These are phyloP conservation scores for Graphium colonna DNA, from an alignment of 2,888 invertebrate genomes.

Conservation along the genomic window DNA sequence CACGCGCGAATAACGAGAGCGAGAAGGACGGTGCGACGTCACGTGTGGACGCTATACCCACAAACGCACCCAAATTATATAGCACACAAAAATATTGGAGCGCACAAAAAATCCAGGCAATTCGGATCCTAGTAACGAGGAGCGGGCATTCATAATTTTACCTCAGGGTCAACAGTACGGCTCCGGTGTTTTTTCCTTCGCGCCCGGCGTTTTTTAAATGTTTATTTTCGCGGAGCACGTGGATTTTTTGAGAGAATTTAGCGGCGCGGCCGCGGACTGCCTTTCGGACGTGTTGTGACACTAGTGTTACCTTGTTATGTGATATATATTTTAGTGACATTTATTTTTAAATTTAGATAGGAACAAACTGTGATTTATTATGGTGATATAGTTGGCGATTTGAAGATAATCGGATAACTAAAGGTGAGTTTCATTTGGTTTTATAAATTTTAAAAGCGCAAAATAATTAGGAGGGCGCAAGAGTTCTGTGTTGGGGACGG, in stretches of 20 bases:
- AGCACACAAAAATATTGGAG: conserved; percentile 76
- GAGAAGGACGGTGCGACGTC: conserved; percentile 61
- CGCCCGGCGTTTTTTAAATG: conserved; percentile 58
- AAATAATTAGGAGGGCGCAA: conserved; percentile 34
- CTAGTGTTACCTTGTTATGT: conserved; percentile 76
- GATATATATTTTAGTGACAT: conserved; percentile 75
- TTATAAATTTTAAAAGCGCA: conserved; percentile 45
- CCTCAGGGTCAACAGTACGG: conserved; percentile 76
- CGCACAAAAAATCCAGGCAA: conserved; percentile 74
- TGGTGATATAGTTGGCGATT: conserved; percentile 74
- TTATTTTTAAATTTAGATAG: conserved; percentile 56
- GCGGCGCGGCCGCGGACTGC: conserved; percentile 69
- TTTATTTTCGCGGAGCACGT: conserved; percentile 69
- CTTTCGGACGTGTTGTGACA: conserved; percentile 78
- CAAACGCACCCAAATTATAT: conserved; percentile 59
- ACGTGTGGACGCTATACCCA: conserved; percentile 65
- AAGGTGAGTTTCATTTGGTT: conserved; percentile 54
- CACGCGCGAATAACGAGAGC: conserved; percentile 64
- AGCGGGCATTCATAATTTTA: conserved; percentile 74
- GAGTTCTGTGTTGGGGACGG: conserved; percentile 35
- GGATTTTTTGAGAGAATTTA: conserved; percentile 71
- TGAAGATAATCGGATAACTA: conserved; percentile 64
- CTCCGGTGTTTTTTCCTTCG: conserved; percentile 57
- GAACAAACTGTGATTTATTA: conserved; percentile 78
- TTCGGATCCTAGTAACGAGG: conserved; percentile 76